A percentile compares a stretch with the other conserved stretches of the same genome.
Evolutionary conservation across 2,113 vertebrate species (phyloP).

Genomic region (Zingel zingel): DNA sequence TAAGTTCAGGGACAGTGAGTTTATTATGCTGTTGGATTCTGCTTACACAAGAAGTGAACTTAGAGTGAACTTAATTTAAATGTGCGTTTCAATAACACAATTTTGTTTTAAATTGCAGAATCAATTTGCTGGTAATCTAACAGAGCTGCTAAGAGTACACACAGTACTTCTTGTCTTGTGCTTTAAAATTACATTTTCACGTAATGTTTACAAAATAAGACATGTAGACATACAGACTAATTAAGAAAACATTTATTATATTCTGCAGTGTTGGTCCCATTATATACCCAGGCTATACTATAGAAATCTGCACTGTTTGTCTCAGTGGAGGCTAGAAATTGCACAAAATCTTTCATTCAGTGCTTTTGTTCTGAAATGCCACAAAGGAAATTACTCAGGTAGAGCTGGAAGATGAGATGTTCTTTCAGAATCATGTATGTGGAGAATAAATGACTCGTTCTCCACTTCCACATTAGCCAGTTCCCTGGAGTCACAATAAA

Average conservation of each 20-base stretch:
- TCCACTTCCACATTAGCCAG: constrained; percentile 52
- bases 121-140: constrained; percentile 5
- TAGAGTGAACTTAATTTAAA: constrained; percentile 23
- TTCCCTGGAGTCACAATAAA: constrained; percentile 65
- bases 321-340: constrained; percentile 11
- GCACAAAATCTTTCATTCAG: constrained; percentile 17
- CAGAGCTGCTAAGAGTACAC: neutral
- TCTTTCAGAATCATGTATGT: constrained; percentile 9
- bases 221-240: neutral
- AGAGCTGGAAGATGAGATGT: constrained; percentile 22
- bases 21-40: constrained; percentile 50
- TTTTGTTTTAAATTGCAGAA: neutral
- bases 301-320: constrained; percentile 11
- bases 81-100: neutral
- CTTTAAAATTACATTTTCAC: constrained; percentile 12
- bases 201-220: constrained; percentile 12
- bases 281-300: constrained; percentile 24
- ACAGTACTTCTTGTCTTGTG: neutral
- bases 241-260: constrained; percentile 16
- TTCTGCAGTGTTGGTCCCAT: constrained; percentile 19
- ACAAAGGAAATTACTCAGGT: constrained; percentile 17
- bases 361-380: constrained; percentile 22
- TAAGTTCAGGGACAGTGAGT: constrained; percentile 53
- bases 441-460: constrained; percentile 39
- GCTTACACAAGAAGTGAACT: constrained; percentile 16